A percentile compares a stretch with the other conserved stretches of the same genome.
Conservation (phyloP, 1,140 invertebrate genomes). For the Drosophila oshimai region DNA sequence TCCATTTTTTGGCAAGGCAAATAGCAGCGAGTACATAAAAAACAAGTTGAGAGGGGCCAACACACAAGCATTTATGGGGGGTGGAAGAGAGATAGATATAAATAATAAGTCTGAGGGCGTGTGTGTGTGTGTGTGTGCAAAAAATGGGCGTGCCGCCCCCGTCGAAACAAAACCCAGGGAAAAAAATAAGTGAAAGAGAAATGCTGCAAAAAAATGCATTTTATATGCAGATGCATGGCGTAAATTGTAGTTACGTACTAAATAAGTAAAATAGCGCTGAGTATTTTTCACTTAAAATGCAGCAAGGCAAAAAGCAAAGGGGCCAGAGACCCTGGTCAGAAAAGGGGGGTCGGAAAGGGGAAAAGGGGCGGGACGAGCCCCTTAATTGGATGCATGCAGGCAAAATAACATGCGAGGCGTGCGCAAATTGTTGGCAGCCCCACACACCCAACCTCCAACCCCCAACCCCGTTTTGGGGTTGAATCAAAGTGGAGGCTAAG, state of each 20-base stretch:
- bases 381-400: constrained; percentile 80
- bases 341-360: constrained; percentile 7
- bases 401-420: constrained; percentile 77
- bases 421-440: constrained; percentile 64
- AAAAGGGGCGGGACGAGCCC: constrained; percentile 47
- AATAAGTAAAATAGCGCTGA: constrained; percentile 81
- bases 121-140: constrained; percentile 43
- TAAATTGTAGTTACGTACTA: constrained; percentile 81
- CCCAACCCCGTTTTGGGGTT: constrained; percentile 9
- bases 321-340: constrained; percentile 14
- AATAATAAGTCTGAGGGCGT: constrained; percentile 56
- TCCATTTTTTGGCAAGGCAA: constrained; percentile 64
- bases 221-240: constrained; percentile 79
- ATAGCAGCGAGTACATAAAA: constrained; percentile 70
- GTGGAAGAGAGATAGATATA: constrained; percentile 56
- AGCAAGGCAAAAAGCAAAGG: constrained; percentile 51
- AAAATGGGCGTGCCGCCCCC: constrained; percentile 62
- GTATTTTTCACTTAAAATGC: constrained; percentile 81
- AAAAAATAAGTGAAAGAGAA: constrained; percentile 19
- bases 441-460: too few relatives aligned
- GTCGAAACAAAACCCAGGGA: constrained; percentile 25
- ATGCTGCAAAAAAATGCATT: constrained; percentile 69
- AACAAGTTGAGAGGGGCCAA: constrained; percentile 57
- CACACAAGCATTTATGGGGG: constrained; percentile 21
- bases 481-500: constrained; percentile 54